Evolutionary conservation across 2,888 invertebrate genomes (phyloP), one percentile per base, ranked within the genome.

Genomic region (Tinea semifulvella): DNA sequence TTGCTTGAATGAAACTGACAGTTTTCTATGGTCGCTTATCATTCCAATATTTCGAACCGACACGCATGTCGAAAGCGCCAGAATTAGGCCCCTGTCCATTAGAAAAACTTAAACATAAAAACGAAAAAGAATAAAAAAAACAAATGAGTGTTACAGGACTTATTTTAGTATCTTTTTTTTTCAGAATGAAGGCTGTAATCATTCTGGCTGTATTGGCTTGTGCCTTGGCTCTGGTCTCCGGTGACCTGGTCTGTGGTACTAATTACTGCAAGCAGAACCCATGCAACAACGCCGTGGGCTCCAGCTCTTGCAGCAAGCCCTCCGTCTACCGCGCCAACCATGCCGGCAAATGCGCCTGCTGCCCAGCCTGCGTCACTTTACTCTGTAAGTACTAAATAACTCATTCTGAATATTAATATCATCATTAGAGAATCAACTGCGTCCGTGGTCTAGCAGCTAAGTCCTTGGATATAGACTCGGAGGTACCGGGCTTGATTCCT

Each of bases 301-400:
- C 56, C 13, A 47, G 49, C 22, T 68, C 66, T 54, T 79, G 79
- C 53, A 57, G 54, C 20, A 50, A 54, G 2, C 68, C 71, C 0
- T 54, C 76, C 2, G 49, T 53, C 2, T 80, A 69, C 61, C 67
- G 66, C 18, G 47, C 62, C 28, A 65, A 61, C 47, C 80, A 80
- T 53, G 58, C 75, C 5, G 80, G 80, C 52, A 65, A 69, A 48
- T 80, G 80, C 54, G 80, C 65, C 14, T 80, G 80, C 56, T 80
- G 80, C 45, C 79, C 80, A 1, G 80, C 80, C 40, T 80, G 80
- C 45, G 74, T 80, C 22, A 68, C 68, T 3, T 51, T 65, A 13
- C 59, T 80, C 1, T 51, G 80, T 79, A 61, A 62, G 65, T 59
- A 20, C 5, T n/a, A n/a, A n/a, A n/a, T n/a, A n/a, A n/a, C n/a